Percentiles rank a stretch among this genome's conserved stretches.
Conservation (phyloP, 35 echinoderm and acorn worm species). For the Ptychodera flava region DNA sequence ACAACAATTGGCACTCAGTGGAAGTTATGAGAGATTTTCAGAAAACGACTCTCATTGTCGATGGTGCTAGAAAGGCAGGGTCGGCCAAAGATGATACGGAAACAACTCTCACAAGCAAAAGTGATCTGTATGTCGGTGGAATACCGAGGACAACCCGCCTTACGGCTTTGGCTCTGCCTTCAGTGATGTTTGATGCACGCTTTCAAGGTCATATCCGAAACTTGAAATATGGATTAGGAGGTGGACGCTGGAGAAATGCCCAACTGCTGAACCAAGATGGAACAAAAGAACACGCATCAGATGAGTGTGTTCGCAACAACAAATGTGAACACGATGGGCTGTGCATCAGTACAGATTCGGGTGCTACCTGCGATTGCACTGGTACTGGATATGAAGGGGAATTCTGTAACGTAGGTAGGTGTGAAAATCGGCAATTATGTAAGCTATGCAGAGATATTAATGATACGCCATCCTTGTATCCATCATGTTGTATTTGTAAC, state of each 20-base stretch:
- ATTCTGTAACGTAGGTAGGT: slow-evolving; percentile 66
- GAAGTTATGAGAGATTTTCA: slow-evolving; percentile 21
- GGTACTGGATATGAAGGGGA: slow-evolving; percentile 59
- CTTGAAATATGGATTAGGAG: slow-evolving; percentile 43
- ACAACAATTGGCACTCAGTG: slow-evolving; percentile 57
- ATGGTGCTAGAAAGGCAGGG: slow-evolving; percentile 35
- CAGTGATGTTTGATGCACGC: slow-evolving; percentile 23
- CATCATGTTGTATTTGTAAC: no score
- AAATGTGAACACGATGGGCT: slow-evolving; percentile 58
- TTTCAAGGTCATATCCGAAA: slow-evolving; percentile 64
- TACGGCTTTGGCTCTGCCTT: slow-evolving; percentile 22
- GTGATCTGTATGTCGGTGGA: slow-evolving; percentile 74
- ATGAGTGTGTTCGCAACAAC: slow-evolving; percentile 64
- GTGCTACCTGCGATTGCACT: slow-evolving; percentile 51
- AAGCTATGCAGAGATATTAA: no score
- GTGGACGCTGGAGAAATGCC: slow-evolving; percentile 29
- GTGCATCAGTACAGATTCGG: slow-evolving; percentile 59
- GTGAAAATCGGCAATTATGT: no score
- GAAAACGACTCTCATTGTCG: slow-evolving; percentile 39
- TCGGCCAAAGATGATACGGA: slow-evolving; percentile 23
- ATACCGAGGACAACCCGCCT: slow-evolving; percentile 33
- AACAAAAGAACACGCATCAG: slow-evolving; percentile 42
- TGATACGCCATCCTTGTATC: no score
- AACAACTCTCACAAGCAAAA: slow-evolving; percentile 35
- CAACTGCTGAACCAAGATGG: slow-evolving; percentile 16